Base-by-base conservation (phyloP, 2,888 invertebrate genomes). In the Plebejus argus region DNA sequence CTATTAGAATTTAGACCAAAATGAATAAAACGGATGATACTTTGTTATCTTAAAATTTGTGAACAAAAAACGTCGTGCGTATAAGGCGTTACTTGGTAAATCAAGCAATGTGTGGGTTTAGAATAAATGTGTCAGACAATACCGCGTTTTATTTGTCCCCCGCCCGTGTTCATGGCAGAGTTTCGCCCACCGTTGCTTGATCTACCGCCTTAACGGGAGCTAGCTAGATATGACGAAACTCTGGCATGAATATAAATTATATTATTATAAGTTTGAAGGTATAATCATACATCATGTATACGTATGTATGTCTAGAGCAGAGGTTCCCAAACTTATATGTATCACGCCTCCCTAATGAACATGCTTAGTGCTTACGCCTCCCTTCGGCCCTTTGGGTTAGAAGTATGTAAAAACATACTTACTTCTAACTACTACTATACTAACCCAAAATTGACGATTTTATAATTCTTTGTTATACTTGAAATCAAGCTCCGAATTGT, bases 51-150 rank as follows among this genome's bases (percentile, higher is more conserved):
- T 53, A 53, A 53, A 53, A 5, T 53, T 53, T 53, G 53, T 18
- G 18, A 18, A 53, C 18, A 53, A 18, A 4, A 18, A 53, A 53
- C 53, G 53, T 53, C 53, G 53, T 53, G 53, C 18, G 53, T 18
- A 49, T 53, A 53, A 53, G 53, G 53, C 53, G 12, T 58, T 20
- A 90, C n/a, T n/a, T 92, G 93, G 92, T 89, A 85, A 89, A 93
- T 93, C 93, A 93, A 93, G 93, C 93, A 93, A 93, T 82, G 87
- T 90, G 92, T 93, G 92, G 92, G 92, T 88, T 90, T 88, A 2
- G 85, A 92, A 92, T 92, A 93, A 93, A 91, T 80, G 80, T 85
- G 87, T 87, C 83, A 84, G 83, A 81, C 83, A 81, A 83, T 82
- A 80, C 80, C 87, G 89, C 86, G 89, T 93, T 93, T 93, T 89